phyloP scores from a whole-genome alignment of 2,797 vertebrate species.

The Lophotriccus pileatus region DNA sequence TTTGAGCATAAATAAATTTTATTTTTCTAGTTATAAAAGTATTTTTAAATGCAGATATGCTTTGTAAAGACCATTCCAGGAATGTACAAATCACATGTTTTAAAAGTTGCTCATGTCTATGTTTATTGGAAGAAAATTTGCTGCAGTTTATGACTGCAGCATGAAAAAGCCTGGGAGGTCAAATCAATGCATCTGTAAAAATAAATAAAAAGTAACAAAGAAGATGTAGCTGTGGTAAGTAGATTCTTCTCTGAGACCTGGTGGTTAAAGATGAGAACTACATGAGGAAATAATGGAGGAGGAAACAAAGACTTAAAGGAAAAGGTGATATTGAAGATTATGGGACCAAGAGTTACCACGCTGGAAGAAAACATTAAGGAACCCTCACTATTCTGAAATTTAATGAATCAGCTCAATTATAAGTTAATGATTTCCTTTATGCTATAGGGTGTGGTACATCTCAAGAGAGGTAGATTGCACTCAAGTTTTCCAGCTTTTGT shows the following conservation, averaged over 20 bases:
- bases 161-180: neutral
- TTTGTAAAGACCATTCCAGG: neutral
- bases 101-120: neutral
- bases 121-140: neutral
- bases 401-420: neutral
- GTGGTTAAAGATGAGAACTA: neutral
- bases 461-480: neutral
- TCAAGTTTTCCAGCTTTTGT: neutral
- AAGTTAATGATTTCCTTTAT: neutral
- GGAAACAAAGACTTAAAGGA: neutral
- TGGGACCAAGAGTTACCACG: neutral
- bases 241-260: slow-evolving; percentile 10
- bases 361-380: neutral
- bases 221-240: neutral
- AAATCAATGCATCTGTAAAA: fast-evolving
- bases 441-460: neutral
- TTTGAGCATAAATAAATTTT: neutral
- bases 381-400: neutral
- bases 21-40: neutral
- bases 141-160: neutral
- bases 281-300: neutral
- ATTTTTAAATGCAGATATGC: neutral
- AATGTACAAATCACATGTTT: neutral
- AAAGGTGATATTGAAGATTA: neutral
- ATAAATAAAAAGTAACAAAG: neutral